phyloP scores from a whole-genome alignment of 2,113 vertebrate species.

The Tupaia chinensis region DNA sequence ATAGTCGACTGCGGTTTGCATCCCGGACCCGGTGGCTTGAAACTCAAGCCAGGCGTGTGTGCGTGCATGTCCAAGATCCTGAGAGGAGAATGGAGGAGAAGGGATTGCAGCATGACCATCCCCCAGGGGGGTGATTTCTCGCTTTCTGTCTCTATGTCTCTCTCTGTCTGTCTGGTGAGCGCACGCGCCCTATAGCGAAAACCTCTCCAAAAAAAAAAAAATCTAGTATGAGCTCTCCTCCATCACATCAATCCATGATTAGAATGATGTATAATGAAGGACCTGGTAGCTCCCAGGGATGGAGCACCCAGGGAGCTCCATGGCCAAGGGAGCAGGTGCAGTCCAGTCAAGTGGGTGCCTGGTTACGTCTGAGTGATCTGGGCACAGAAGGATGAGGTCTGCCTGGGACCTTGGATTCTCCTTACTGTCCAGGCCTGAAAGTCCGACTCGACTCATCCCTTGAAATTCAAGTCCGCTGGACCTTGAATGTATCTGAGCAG shows the following conservation, averaged over 20 bases:
- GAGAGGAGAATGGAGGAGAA: too few relatives aligned
- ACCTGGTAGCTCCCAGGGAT: neutral
- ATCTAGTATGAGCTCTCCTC: neutral
- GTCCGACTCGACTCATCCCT: neutral
- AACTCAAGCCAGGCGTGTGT: too few relatives aligned
- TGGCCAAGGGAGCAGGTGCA: neutral
- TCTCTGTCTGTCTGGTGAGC: too few relatives aligned
- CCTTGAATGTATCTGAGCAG: fast-evolving
- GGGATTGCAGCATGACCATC: too few relatives aligned
- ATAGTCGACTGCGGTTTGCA: too few relatives aligned
- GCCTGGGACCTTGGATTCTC: neutral
- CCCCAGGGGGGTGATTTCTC: too few relatives aligned
- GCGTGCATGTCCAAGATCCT: too few relatives aligned
- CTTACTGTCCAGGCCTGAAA: neutral
- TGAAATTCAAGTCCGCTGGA: neutral
- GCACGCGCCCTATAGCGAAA: too few relatives aligned
- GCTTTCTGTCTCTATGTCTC: too few relatives aligned
- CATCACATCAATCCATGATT: neutral
- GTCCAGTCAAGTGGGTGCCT: neutral
- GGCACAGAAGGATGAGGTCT: fast-evolving
- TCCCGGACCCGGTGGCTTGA: too few relatives aligned
- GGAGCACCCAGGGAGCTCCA: too few relatives aligned
- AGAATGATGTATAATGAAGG: neutral
- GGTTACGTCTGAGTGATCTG: neutral
- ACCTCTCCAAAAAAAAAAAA: too few relatives aligned